Evolutionary conservation across 2,888 invertebrate species (phyloP), one percentile per base, ranked within the genome.

Genomic region (Melikaiella ostensackeni): DNA sequence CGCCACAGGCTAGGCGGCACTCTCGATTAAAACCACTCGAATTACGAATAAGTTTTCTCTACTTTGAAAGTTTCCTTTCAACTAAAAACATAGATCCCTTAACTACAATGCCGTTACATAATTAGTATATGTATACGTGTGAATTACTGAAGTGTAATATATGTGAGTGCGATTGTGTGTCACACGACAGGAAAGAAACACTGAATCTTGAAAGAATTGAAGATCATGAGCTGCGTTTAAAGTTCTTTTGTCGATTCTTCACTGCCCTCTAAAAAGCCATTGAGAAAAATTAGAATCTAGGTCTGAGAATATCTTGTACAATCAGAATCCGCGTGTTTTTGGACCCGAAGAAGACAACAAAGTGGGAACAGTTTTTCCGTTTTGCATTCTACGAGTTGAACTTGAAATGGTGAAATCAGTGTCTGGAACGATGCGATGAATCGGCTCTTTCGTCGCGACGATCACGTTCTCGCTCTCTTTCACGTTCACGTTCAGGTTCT

Each of bases 401-500:
- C 19, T 66, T 46, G 0, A 30, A 70, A 30, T 55, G 70, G n/a
- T 30, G 50, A 55, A n/a, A 80, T 92, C 92, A 95, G 91, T 95
- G 95, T 88, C 95, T 93, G 83, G 95, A 95, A 85, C 95, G 94
- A 91, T 95, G 95, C 19, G 92, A 91, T 74, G 92, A 92, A 84
- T 92, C 92, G 79, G 90, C 92, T 83, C 92, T 88, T 86, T 95
- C 95, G 91, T 93, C 96, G 70, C 94, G 94, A 70, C 95, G 93
- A 85, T 94, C 93, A 80, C 95, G 93, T 87, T 95, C 95, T 27
- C 95, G 93, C 86, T 95, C 94, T 74, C 95, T 92, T 79, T 94
- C 94, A 27, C 94, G 92, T 83, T 95, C 95, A 77, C 94, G 93
- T 91, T 95, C 96, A 57, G 93, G 91, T 88, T 93, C 93, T 66